These are phyloP conservation scores for Volucella zonaria DNA, from an alignment of 2,888 invertebrate genomes.

Conservation along the genomic window DNA sequence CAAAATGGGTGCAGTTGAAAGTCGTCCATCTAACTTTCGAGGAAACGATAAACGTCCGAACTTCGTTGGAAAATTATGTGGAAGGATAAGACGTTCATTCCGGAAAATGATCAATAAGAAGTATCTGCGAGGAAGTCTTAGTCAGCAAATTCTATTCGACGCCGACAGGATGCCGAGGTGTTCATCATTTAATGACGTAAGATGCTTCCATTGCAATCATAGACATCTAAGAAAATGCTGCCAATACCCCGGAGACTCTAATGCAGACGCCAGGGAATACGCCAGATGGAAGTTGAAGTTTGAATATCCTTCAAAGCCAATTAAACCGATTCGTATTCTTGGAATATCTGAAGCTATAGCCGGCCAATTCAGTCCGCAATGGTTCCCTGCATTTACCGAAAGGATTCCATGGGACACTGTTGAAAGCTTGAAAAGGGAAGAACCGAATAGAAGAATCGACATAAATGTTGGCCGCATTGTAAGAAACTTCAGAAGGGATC, in stretches of 20 bases:
- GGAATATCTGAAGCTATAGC: conserved; percentile 58
- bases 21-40: too few relatives aligned
- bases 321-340: conserved; percentile 30
- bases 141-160: not conserved
- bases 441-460: too few relatives aligned
- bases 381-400: conserved; percentile 37
- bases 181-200: conserved; percentile 28
- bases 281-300: conserved; percentile 51
- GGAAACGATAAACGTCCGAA: too few relatives aligned
- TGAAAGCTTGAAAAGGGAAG: not conserved
- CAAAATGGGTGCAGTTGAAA: too few relatives aligned
- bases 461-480: too few relatives aligned
- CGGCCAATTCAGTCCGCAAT: conserved; percentile 46
- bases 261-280: conserved; percentile 20
- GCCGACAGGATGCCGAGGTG: conserved; percentile 24
- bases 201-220: conserved; percentile 37
- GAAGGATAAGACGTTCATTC: too few relatives aligned
- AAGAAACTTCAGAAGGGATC: too few relatives aligned
- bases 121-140: too few relatives aligned
- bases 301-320: conserved; percentile 37
- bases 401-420: conserved; percentile 33
- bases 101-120: too few relatives aligned
- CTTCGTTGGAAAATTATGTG: too few relatives aligned
- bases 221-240: conserved; percentile 34
- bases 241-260: conserved; percentile 18